Evolutionary conservation across 2,113 vertebrate genomes (phyloP).

Genomic region (Litocranius walleri): DNA sequence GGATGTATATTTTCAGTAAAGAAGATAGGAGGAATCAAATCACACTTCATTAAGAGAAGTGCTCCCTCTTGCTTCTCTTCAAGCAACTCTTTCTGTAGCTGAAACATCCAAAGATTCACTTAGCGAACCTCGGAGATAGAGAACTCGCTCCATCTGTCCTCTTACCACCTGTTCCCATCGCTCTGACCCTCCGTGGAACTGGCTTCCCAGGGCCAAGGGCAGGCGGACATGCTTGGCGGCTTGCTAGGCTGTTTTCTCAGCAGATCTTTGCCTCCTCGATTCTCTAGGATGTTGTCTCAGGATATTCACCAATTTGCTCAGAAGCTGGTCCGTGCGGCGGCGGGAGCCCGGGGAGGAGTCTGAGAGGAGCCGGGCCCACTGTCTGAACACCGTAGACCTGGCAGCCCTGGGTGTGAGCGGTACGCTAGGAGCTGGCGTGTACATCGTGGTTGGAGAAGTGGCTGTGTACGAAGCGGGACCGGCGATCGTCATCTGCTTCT

Average conservation of each 20-base stretch:
- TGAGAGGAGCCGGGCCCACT: slow-evolving; percentile 83
- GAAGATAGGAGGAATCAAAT: background rate
- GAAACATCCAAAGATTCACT: background rate
- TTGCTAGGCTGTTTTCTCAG: background rate
- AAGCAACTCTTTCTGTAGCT: background rate
- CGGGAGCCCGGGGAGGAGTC: slow-evolving; percentile 61
- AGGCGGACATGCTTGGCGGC: background rate
- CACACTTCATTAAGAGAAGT: background rate
- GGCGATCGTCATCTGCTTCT: slow-evolving; percentile 89
- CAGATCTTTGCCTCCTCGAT: background rate
- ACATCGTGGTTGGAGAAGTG: slow-evolving; percentile 90
- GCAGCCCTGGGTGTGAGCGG: slow-evolving; percentile 91
- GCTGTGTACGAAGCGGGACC: slow-evolving; percentile 89
- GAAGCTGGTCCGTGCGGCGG: slow-evolving; percentile 80
- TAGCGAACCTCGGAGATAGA: background rate
- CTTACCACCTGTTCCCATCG: background rate
- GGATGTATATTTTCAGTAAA: background rate
- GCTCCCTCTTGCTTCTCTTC: background rate
- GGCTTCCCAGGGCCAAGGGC: background rate
- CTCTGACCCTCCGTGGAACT: background rate
- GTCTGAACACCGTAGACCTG: slow-evolving; percentile 89
- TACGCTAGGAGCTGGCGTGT: slow-evolving; percentile 91
- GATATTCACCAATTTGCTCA: slow-evolving; percentile 77
- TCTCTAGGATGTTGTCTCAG: slow-evolving; percentile 74
- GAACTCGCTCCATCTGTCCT: background rate